Evolutionary conservation across 2,797 vertebrate genomes (phyloP).

Genomic region (Trematomus bernacchii): DNA sequence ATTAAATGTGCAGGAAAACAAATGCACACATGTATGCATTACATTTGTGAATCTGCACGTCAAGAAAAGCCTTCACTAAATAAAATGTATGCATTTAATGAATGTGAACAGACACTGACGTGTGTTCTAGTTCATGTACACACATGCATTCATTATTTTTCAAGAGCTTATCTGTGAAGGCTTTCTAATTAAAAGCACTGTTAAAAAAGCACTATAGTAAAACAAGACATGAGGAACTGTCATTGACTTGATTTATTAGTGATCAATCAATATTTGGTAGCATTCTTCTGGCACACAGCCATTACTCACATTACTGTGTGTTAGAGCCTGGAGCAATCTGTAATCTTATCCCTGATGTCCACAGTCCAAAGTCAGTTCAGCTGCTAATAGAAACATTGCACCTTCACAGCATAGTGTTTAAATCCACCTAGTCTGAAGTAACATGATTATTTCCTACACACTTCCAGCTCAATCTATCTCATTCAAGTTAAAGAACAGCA

Average conservation of each 20-base stretch:
- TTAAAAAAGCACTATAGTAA: slow-evolving; percentile 33
- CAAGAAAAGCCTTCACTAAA: slow-evolving; percentile 1
- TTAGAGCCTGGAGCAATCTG: not conserved
- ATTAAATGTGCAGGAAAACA: slow-evolving; percentile 4
- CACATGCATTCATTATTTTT: slow-evolving; percentile 34
- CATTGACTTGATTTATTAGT: slow-evolving; percentile 44
- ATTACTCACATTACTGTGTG: slow-evolving; percentile 10
- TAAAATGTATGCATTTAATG: slow-evolving; percentile 6
- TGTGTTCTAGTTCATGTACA: slow-evolving; percentile 10
- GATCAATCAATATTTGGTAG: slow-evolving; percentile 50
- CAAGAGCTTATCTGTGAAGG: slow-evolving; percentile 37
- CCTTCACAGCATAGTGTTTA: slow-evolving; percentile 28
- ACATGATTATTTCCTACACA: slow-evolving; percentile 37
- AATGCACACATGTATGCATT: not conserved
- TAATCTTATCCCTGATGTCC: not conserved
- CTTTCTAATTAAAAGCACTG: slow-evolving; percentile 59
- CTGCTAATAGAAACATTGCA: slow-evolving; percentile 4
- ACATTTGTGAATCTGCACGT: slow-evolving; percentile 4
- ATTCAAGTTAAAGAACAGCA: slow-evolving; percentile 49
- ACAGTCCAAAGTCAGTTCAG: slow-evolving; percentile 11
- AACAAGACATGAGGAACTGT: slow-evolving; percentile 26
- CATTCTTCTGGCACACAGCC: slow-evolving; percentile 38
- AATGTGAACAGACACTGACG: slow-evolving; percentile 15
- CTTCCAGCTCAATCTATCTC: slow-evolving; percentile 52
- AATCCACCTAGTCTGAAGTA: slow-evolving; percentile 25